phyloP scores from a whole-genome alignment of 2,113 vertebrate genomes.

The Pollimyrus isidori region DNA sequence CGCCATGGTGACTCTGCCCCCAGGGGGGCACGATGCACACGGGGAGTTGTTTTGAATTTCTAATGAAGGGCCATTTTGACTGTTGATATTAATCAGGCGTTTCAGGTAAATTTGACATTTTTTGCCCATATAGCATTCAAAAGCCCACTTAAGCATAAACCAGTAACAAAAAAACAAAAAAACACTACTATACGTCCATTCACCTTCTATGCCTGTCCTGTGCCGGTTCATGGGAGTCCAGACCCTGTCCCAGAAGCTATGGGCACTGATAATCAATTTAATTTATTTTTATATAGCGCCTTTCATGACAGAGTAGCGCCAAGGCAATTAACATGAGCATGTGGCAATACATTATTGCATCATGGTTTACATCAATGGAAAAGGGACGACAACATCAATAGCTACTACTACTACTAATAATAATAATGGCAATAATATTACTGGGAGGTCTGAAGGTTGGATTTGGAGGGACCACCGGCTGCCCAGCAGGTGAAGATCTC shows the following conservation, averaged over 20 bases:
- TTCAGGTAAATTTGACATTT: not conserved
- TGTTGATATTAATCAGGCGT: not conserved
- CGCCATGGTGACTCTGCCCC: not conserved
- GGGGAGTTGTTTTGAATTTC: not conserved
- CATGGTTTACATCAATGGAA: not conserved
- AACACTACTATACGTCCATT: not conserved
- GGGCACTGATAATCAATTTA: not conserved
- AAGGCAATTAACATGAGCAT: not conserved
- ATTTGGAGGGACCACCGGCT: constrained; percentile 33
- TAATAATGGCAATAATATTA: not conserved
- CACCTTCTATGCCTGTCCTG: not conserved
- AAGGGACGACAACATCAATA: not conserved
- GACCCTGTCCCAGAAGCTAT: not conserved
- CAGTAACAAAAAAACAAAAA: constrained; percentile 19
- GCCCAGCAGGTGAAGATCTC: constrained; percentile 63
- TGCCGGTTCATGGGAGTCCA: not conserved
- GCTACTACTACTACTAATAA: not conserved
- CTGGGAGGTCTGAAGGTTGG: not conserved
- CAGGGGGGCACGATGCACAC: not conserved
- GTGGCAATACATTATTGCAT: not conserved
- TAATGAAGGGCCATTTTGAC: not conserved
- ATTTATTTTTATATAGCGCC: not conserved
- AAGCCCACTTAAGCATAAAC: constrained; percentile 27
- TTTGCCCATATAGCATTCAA: constrained; percentile 40
- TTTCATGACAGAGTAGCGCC: not conserved